These are phyloP conservation scores for Portevinia maculata DNA, from an alignment of 2,888 invertebrate species.

Conservation along the genomic window DNA sequence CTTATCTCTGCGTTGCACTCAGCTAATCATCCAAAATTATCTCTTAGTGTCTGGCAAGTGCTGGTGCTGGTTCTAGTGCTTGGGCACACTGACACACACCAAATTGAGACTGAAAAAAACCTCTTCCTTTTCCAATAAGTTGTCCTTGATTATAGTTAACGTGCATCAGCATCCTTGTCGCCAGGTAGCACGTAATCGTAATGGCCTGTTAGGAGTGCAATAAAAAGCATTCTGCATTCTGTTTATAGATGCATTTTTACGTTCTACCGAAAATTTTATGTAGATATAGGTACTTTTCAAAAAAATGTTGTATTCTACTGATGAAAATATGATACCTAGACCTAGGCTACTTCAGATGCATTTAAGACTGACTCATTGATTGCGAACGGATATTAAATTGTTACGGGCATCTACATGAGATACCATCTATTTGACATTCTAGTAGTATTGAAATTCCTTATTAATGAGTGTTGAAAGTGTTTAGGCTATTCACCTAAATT, in stretches of 20 bases:
- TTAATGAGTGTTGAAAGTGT: no score
- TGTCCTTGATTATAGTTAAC: constrained; percentile 65
- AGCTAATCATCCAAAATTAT: constrained; percentile 78
- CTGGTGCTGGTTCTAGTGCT: constrained; percentile 55
- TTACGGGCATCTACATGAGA: constrained; percentile 21
- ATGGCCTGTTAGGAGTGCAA: constrained; percentile 53
- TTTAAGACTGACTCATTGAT: constrained; percentile 58
- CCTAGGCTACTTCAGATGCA: neutral
- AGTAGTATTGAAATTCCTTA: no score
- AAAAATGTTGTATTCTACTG: constrained; percentile 33
- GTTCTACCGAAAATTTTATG: constrained; percentile 33
- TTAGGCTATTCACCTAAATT: no score
- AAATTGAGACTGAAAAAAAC: neutral
- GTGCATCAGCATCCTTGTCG: constrained; percentile 46
- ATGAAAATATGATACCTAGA: constrained; percentile 17
- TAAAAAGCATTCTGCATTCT: constrained; percentile 44
- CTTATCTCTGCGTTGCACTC: constrained; percentile 77
- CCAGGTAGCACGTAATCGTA: constrained; percentile 64
- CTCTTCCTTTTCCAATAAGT: constrained; percentile 52
- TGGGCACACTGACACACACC: constrained; percentile 1
- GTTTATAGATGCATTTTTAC: constrained; percentile 40
- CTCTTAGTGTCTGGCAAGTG: constrained; percentile 76
- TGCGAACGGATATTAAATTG: constrained; percentile 11
- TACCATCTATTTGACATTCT: neutral
- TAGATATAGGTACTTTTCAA: constrained; percentile 17